Evolutionary conservation across 2,113 vertebrate genomes (phyloP).

Genomic region (Quiscalus mexicanus): DNA sequence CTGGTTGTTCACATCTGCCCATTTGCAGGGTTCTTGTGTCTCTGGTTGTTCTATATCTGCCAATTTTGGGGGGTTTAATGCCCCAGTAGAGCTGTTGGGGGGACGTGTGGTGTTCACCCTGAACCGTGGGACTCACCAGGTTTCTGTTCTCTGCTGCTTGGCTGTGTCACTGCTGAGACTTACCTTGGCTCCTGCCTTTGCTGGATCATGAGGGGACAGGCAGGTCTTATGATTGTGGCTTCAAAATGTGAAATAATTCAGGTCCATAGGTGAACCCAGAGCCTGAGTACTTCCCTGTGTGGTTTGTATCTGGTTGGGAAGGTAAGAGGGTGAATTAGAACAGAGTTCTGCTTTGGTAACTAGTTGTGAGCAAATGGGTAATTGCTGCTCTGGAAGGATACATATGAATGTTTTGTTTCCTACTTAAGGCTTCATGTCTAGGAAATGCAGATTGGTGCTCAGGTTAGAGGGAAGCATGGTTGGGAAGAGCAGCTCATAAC

Average conservation of each 20-base stretch:
- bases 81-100: neutral
- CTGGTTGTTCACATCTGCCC: neutral
- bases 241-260: neutral
- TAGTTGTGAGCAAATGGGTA: neutral
- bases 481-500: neutral
- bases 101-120: rapidly evolving
- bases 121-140: neutral
- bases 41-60: neutral
- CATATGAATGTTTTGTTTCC: neutral
- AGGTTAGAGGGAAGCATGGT: neutral
- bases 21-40: neutral
- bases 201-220: neutral
- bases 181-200: neutral
- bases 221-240: neutral
- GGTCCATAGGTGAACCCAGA: neutral
- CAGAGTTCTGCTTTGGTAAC: neutral
- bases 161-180: neutral
- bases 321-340: neutral
- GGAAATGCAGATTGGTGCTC: neutral
- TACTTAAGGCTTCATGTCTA: neutral
- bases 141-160: neutral
- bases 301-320: neutral
- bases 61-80: rapidly evolving
- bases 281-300: neutral
- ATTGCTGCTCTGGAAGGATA: neutral